These are phyloP conservation scores for Dendrolimus punctatus DNA, from an alignment of 1,140 invertebrate species.

Conservation along the genomic window DNA sequence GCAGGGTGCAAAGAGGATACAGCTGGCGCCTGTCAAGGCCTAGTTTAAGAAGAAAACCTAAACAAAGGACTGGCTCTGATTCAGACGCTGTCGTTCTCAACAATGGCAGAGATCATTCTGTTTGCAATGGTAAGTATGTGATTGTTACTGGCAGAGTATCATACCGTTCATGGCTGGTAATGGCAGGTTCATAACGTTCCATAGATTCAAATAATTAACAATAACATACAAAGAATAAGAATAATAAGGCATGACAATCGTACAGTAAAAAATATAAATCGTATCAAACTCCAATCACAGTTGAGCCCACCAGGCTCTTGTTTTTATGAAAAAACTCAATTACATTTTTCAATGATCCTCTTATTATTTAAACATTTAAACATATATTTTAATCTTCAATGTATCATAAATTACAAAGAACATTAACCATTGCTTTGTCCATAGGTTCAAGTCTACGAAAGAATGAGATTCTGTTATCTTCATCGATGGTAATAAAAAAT, in stretches of 20 bases:
- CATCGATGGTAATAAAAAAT: slow-evolving; percentile 76
- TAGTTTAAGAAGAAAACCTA: slow-evolving; percentile 75
- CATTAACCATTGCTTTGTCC: slow-evolving; percentile 2
- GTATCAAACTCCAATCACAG: too few relatives aligned
- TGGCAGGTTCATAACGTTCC: too few relatives aligned
- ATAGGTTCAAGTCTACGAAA: slow-evolving; percentile 63
- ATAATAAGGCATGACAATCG: not conserved
- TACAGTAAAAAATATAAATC: too few relatives aligned
- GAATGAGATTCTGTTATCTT: slow-evolving; percentile 72
- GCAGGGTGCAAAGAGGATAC: slow-evolving; percentile 76
- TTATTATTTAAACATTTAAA: too few relatives aligned
- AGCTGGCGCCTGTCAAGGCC: slow-evolving; percentile 81
- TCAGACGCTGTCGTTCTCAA: slow-evolving; percentile 76
- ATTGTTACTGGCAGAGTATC: too few relatives aligned
- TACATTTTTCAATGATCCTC: too few relatives aligned
- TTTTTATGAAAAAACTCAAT: too few relatives aligned
- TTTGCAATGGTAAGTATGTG: slow-evolving; percentile 77
- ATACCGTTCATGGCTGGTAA: too few relatives aligned
- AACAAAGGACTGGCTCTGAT: slow-evolving; percentile 73
- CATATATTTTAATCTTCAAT: too few relatives aligned
- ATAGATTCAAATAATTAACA: not conserved
- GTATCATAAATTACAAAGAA: slow-evolving; percentile 1
- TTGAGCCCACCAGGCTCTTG: not conserved
- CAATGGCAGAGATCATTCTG: slow-evolving; percentile 78
- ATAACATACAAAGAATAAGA: slow-evolving; percentile 1